phyloP scores from a whole-genome alignment of 2,797 vertebrate genomes.

The Hybognathus amarus region DNA sequence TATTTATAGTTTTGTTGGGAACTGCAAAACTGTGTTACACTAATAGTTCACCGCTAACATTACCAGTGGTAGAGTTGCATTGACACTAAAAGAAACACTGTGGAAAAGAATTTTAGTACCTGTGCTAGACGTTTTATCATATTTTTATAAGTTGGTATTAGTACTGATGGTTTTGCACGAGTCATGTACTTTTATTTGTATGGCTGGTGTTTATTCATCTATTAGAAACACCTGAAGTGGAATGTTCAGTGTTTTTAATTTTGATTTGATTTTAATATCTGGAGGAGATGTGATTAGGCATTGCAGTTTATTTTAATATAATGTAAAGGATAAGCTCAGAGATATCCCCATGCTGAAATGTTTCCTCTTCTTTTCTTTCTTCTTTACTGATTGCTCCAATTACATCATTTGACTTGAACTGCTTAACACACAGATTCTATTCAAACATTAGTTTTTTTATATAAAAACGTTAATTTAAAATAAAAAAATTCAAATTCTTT shows the following conservation, averaged over 20 bases:
- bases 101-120: neutral
- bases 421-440: neutral
- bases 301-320: neutral
- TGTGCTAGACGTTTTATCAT: neutral
- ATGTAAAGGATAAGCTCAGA: slow-evolving; percentile 5
- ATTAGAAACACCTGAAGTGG: neutral
- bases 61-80: neutral
- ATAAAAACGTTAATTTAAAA: neutral
- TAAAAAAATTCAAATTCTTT: too few relatives aligned
- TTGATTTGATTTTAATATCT: neutral
- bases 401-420: neutral
- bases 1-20: neutral
- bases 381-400: neutral
- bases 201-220: neutral
- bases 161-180: neutral
- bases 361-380: neutral
- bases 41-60: neutral
- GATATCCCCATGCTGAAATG: neutral
- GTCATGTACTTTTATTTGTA: neutral
- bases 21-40: neutral
- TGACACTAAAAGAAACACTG: neutral
- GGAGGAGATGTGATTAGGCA: neutral
- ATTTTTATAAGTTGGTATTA: neutral
- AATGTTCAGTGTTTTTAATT: neutral
- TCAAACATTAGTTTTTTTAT: neutral